A percentile compares a stretch with the other conserved stretches of the same genome.
phyloP scores from a whole-genome alignment of 2,113 vertebrate species.

The Himantopus leucocephalus region DNA sequence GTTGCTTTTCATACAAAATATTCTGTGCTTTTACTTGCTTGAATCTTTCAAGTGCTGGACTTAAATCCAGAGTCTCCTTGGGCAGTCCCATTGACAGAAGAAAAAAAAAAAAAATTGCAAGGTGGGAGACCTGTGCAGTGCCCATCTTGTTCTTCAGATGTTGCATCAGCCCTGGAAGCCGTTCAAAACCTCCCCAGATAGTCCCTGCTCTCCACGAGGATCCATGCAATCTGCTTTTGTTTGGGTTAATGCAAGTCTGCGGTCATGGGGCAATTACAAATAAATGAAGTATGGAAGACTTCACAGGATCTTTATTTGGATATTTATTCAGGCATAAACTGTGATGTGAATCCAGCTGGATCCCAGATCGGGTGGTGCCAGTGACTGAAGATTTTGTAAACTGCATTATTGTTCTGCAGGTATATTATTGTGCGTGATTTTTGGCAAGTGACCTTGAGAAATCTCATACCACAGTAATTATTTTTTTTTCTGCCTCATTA shows the following conservation, averaged over 20 bases:
- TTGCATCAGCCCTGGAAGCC: background rate
- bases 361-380: background rate
- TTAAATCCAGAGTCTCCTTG: background rate
- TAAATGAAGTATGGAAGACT: conserved; percentile 17
- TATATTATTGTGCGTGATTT: background rate
- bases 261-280: background rate
- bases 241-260: background rate
- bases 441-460: background rate
- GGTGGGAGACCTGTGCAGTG: background rate
- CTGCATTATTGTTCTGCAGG: background rate
- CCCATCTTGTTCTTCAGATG: background rate
- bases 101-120: background rate
- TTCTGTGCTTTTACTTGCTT: background rate
- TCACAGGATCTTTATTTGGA: background rate
- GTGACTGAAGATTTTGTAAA: background rate
- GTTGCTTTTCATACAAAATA: background rate
- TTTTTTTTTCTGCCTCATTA: background rate
- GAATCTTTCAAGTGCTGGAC: background rate
- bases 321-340: conserved; percentile 18
- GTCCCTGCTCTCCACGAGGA: background rate
- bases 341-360: conserved; percentile 2
- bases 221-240: background rate
- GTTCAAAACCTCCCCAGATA: background rate
- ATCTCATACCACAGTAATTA: background rate
- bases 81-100: background rate